Percentiles rank a stretch among this genome's conserved stretches.
Conservation (phyloP, 1,140 invertebrate genomes). For the Aleiodes sp. region DNA sequence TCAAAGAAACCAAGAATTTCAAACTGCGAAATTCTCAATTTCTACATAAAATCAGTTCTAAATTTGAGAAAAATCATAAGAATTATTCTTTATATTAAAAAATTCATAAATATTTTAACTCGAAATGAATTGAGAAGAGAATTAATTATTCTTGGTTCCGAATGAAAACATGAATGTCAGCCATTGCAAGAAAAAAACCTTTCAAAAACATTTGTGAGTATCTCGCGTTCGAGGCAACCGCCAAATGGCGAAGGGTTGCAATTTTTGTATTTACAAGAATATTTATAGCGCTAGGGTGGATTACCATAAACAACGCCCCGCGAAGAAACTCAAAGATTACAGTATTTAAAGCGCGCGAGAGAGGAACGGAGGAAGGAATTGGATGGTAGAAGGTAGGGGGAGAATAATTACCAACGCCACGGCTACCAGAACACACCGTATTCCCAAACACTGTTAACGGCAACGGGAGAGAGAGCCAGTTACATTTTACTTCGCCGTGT, state of each 20-base stretch:
- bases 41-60: no score
- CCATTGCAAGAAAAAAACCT: slow-evolving; percentile 41
- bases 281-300: slow-evolving; percentile 58
- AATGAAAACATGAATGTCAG: slow-evolving; percentile 43
- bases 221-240: neutral
- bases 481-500: slow-evolving; percentile 2
- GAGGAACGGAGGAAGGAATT: neutral
- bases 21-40: no score
- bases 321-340: slow-evolving; percentile 60
- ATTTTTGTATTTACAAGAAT: slow-evolving; percentile 62
- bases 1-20: no score
- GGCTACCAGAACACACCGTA: slow-evolving; percentile 47
- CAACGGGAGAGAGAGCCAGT: no score
- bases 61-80: no score
- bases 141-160: neutral
- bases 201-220: neutral
- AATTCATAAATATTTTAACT: no score
- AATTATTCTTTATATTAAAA: no score
- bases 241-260: slow-evolving; percentile 42
- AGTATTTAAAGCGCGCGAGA: slow-evolving; percentile 55
- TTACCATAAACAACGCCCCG: slow-evolving; percentile 62
- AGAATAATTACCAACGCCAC: slow-evolving; percentile 57
- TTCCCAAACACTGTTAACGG: neutral
- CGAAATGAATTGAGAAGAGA: no score
- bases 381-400: no score